phyloP scores from a whole-genome alignment of 2,113 vertebrate genomes.

The Ophthalmotilapia sp. region DNA sequence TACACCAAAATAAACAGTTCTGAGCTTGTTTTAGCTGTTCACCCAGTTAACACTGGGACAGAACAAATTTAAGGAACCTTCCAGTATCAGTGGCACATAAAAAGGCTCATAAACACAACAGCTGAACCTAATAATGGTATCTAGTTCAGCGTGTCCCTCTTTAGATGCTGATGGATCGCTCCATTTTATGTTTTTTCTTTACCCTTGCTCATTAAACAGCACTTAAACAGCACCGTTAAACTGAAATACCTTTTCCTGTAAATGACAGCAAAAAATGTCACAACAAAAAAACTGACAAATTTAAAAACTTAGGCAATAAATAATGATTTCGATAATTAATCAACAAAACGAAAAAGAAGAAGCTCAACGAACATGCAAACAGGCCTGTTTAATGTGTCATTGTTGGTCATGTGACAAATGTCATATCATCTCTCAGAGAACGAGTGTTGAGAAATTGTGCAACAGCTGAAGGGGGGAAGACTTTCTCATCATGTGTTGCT shows the following conservation, averaged over 20 bases:
- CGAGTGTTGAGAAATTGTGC: not conserved
- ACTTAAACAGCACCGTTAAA: not conserved
- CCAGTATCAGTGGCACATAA: not conserved
- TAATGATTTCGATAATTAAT: fast-evolving
- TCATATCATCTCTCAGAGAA: not conserved
- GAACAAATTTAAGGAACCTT: not conserved
- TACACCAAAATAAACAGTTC: not conserved
- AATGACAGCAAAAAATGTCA: not conserved
- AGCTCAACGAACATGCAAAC: not conserved
- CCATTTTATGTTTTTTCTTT: not conserved
- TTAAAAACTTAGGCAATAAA: not conserved
- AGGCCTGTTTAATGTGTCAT: not conserved
- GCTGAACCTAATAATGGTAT: constrained; percentile 29
- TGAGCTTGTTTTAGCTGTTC: not conserved
- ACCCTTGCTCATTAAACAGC: not conserved
- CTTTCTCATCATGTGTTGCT: not conserved
- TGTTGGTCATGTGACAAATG: not conserved
- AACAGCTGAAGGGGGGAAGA: not conserved
- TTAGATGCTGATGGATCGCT: not conserved
- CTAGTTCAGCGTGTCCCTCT: not conserved
- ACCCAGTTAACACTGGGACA: not conserved
- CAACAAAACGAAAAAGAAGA: not conserved
- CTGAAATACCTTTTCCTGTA: not conserved
- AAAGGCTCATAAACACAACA: constrained; percentile 29
- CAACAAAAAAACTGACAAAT: not conserved